Evolutionary conservation across 2,113 vertebrate species (phyloP), one percentile per base, ranked within the genome.

Genomic region (Elephantulus edwardii): DNA sequence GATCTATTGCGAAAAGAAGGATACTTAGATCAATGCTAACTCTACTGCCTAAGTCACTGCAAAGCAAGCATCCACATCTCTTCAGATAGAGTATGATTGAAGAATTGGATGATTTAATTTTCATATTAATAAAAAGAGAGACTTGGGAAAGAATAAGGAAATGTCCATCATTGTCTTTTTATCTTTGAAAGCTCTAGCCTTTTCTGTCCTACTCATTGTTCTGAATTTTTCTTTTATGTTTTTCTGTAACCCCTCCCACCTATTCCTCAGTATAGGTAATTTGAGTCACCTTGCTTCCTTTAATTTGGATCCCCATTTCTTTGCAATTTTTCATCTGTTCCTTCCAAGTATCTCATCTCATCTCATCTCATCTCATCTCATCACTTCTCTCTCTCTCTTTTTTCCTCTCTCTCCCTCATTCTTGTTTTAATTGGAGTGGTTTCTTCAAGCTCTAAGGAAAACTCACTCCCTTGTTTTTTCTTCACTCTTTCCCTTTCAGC

Each of bases 401-500:
- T n/a, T n/a, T n/a, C n/a, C n/a, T n/a, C n/a, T 38, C n/a, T 68
- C 17, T 38, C 66, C 38, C 66, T 20, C 19, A 5, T 20, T 42
- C 74, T 90, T 80, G 82, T 83, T 91, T 89, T 86, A 91, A 93
- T 83, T 93, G 90, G 91, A 88, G 68, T 64, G 7, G 85, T 91
- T 94, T 92, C 96, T 91, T 76, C 88, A 35, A 89, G 86, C 88
- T 94, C 72, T 79, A 72, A 92, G 82, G 89, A 70, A 94, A 86
- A 89, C 72, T 56, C 77, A 44, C 79, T 50, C 77, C 58, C 86
- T 86, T 93, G 71, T 50, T 42, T 68, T 70, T 78, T 60, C 60
- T 42, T 62, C 77, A 16, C 75, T 72, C 62, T 35, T 72, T 95
- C 88, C 84, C 94, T 93, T 92, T 96, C 96, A 96, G 92, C 94